These are phyloP conservation scores for Chelonus formosanus DNA, from an alignment of 2,888 invertebrate species.

Conservation along the genomic window DNA sequence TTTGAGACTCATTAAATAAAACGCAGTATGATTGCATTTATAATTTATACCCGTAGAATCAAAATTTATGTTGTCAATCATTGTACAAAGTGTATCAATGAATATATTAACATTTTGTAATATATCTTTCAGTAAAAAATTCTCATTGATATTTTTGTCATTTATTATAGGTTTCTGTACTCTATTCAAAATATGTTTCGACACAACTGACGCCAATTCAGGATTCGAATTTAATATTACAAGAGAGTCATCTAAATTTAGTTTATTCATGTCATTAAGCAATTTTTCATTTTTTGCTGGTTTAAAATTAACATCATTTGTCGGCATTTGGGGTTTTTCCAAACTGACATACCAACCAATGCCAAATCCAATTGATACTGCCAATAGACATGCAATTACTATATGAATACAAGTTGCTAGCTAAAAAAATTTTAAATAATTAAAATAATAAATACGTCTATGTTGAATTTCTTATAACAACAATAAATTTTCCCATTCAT, in stretches of 20 bases:
- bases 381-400: constrained; percentile 37
- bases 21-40: constrained; percentile 9
- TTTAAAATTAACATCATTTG: constrained; percentile 27
- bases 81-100: constrained; percentile 34
- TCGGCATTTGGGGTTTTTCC: constrained; percentile 31
- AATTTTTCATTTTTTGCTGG: constrained; percentile 25
- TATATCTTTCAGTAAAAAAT: constrained; percentile 25
- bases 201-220: background rate
- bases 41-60: background rate
- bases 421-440: constrained; percentile 16
- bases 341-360: constrained; percentile 33
- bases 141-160: background rate
- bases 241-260: constrained; percentile 16
- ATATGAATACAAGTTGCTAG: constrained; percentile 27
- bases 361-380: constrained; percentile 37
- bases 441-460: background rate
- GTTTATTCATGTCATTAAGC: constrained; percentile 25
- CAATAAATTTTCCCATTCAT: no score
- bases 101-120: constrained; percentile 33
- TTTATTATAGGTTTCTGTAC: constrained; percentile 5
- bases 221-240: background rate
- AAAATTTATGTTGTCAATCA: constrained; percentile 22
- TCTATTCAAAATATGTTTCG: background rate
- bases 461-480: background rate
- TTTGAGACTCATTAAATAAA: constrained; percentile 19